phyloP scores from a whole-genome alignment of 2,888 invertebrate species.

The Leucozona laternaria region DNA sequence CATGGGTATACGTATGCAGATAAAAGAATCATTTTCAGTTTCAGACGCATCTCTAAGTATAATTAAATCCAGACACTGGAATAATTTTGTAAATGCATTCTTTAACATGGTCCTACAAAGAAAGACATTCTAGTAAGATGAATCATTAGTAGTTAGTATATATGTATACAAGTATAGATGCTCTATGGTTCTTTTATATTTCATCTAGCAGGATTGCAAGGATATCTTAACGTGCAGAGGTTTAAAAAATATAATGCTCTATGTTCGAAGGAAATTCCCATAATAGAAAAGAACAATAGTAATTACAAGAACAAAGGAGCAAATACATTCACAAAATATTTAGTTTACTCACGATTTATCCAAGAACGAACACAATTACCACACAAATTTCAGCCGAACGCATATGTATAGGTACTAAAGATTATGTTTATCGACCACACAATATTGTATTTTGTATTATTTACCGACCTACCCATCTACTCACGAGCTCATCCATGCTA shows the following conservation, averaged over 20 bases:
- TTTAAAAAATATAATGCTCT: neutral
- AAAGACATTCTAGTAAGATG: slow-evolving; percentile 8
- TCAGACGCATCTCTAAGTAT: slow-evolving; percentile 31
- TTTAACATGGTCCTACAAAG: neutral
- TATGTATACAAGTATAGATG: neutral
- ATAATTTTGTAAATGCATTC: slow-evolving; percentile 37
- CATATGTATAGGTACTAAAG: neutral
- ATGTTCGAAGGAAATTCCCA: neutral
- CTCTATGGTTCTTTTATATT: neutral
- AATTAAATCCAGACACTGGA: slow-evolving; percentile 38
- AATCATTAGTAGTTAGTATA: neutral
- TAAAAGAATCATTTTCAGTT: slow-evolving; percentile 9
- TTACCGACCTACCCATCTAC: neutral
- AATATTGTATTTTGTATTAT: neutral
- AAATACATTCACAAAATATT: neutral
- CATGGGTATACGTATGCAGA: neutral
- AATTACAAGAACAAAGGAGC: neutral
- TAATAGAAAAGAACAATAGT: neutral
- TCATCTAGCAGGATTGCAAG: neutral
- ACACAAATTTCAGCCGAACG: neutral
- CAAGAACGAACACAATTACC: neutral
- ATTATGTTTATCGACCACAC: neutral
- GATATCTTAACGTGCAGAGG: neutral
- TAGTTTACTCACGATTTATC: neutral
- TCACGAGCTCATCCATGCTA: neutral